These are phyloP conservation scores for Meiosimyza platycephala DNA, from an alignment of 2,888 invertebrate species.

Conservation along the genomic window DNA sequence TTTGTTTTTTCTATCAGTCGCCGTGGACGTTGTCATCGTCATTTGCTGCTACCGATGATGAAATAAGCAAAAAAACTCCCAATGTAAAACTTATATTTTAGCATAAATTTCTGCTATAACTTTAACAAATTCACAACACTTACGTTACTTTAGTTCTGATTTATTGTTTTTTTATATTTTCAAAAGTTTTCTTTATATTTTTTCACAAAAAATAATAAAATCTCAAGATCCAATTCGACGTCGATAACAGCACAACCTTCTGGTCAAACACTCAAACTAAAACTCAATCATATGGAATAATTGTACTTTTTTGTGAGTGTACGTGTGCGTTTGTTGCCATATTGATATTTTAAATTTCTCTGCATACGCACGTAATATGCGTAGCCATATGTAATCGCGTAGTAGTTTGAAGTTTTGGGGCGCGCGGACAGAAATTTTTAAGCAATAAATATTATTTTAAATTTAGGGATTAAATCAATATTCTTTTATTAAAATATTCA, in stretches of 20 bases:
- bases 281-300: conserved; percentile 6
- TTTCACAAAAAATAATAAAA: conserved; percentile 21
- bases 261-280: conserved; percentile 26
- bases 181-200: conserved; percentile 5
- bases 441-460: too few relatives aligned
- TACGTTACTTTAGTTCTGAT: conserved; percentile 5
- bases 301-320: too few relatives aligned
- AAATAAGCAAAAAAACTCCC: conserved; percentile 31
- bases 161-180: conserved; percentile 2
- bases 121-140: conserved; percentile 4
- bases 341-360: too few relatives aligned
- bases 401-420: too few relatives aligned
- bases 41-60: conserved; percentile 21
- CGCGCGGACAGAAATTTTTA: too few relatives aligned
- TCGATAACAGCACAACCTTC: background rate
- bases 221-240: background rate
- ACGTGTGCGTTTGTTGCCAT: too few relatives aligned
- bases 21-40: conserved; percentile 16
- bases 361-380: too few relatives aligned
- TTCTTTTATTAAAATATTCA: too few relatives aligned
- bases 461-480: too few relatives aligned
- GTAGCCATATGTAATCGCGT: too few relatives aligned
- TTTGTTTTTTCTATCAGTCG: conserved; percentile 56
- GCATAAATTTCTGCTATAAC: background rate
- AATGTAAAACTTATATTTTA: conserved; percentile 1